These are phyloP conservation scores for Xenops minutus DNA, from an alignment of 2,797 vertebrate genomes.

Conservation along the genomic window DNA sequence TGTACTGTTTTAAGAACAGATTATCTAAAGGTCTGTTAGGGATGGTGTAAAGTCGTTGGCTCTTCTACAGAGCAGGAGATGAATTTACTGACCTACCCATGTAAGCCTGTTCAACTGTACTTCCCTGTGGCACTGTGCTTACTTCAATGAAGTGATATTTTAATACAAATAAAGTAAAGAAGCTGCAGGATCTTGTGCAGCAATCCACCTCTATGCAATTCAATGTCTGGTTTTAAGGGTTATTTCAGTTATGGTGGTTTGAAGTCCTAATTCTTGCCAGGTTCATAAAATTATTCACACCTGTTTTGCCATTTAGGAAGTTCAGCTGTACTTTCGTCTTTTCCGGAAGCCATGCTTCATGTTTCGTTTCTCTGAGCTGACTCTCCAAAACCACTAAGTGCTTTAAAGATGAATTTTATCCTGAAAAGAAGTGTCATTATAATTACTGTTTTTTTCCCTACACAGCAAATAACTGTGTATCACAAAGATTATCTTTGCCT, in stretches of 20 bases:
- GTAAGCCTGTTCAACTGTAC: neutral
- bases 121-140: neutral
- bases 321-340: neutral
- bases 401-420: neutral
- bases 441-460: neutral
- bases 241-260: conserved; percentile 21
- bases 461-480: neutral
- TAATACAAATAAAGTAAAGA: neutral
- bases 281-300: neutral
- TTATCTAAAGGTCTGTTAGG: neutral
- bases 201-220: neutral
- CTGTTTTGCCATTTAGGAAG: conserved; percentile 5
- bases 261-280: conserved; percentile 20
- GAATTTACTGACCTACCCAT: neutral
- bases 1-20: rapidly evolving
- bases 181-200: neutral
- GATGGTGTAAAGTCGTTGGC: neutral
- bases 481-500: neutral
- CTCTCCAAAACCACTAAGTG: neutral
- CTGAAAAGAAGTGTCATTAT: neutral
- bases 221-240: neutral
- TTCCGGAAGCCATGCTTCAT: neutral
- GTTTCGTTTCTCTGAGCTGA: neutral
- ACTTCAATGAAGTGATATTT: neutral
- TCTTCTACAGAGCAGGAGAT: neutral